phyloP scores from a whole-genome alignment of 2,888 invertebrate species.

The Ramazzottius varieornatus region DNA sequence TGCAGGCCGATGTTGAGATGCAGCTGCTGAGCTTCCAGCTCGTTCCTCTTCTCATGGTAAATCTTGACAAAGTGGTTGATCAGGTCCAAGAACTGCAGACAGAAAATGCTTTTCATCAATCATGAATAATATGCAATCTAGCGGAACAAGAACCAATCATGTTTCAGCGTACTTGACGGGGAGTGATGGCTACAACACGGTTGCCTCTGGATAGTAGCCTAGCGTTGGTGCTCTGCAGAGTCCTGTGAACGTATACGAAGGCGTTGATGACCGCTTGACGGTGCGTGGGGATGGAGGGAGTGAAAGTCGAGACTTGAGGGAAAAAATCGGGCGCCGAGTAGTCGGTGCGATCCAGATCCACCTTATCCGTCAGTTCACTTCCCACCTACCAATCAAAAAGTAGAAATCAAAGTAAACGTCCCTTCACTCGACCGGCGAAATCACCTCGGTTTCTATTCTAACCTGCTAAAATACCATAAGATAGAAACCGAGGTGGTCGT shows the following conservation, averaged over 20 bases:
- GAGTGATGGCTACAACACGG: slow-evolving; percentile 88
- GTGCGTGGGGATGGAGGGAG: slow-evolving; percentile 39
- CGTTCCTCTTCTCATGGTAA: slow-evolving; percentile 86
- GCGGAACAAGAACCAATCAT: background rate
- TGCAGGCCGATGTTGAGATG: slow-evolving; percentile 93
- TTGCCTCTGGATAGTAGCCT: slow-evolving; percentile 68
- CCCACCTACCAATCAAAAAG: no score
- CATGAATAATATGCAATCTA: background rate
- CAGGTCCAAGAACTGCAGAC: slow-evolving; percentile 93
- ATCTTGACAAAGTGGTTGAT: slow-evolving; percentile 92
- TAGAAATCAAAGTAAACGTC: no score
- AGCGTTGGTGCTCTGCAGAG: slow-evolving; percentile 74
- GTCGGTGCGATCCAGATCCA: slow-evolving; percentile 63
- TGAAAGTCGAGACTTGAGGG: slow-evolving; percentile 54
- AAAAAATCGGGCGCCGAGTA: slow-evolving; percentile 71
- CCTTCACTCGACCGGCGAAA: no score
- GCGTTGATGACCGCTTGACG: slow-evolving; percentile 94
- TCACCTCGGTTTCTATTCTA: no score
- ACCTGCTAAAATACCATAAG: no score
- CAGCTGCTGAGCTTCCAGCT: slow-evolving; percentile 90
- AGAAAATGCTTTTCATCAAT: slow-evolving; percentile 19
- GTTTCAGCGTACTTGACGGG: no score
- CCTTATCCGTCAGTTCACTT: slow-evolving; percentile 75
- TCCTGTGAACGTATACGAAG: slow-evolving; percentile 90
- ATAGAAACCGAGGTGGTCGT: no score